phyloP scores from a whole-genome alignment of 2,113 vertebrate genomes.

The Aspidoscelis tigris region DNA sequence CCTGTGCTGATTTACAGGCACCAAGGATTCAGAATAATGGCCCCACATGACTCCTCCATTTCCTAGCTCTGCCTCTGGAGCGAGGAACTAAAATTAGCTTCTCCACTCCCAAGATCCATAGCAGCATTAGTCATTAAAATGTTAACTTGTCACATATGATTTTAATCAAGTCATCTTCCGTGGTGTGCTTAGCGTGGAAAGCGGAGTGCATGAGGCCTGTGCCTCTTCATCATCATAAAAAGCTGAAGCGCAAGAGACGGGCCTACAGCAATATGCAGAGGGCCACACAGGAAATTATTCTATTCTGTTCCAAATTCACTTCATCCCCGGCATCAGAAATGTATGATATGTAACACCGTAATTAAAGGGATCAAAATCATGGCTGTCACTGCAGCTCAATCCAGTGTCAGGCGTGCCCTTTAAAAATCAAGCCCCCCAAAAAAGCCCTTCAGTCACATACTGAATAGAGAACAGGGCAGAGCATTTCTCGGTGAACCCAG shows the following conservation, averaged over 20 bases:
- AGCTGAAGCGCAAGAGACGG: slow-evolving; percentile 13
- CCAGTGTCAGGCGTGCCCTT: background rate
- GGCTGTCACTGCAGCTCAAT: background rate
- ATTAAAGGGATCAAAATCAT: background rate
- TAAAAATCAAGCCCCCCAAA: background rate
- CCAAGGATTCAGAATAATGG: background rate
- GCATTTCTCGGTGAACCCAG: background rate
- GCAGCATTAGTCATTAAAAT: slow-evolving; percentile 24
- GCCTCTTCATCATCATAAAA: background rate
- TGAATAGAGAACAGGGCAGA: background rate
- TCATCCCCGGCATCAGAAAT: background rate
- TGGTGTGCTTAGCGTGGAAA: slow-evolving; percentile 13
- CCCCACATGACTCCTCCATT: slow-evolving; percentile 15
- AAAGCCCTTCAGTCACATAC: background rate
- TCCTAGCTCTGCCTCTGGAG: slow-evolving; percentile 7
- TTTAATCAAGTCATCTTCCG: background rate
- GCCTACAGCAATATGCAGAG: slow-evolving; percentile 3
- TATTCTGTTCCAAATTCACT: slow-evolving; percentile 2
- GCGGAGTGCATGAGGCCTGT: background rate
- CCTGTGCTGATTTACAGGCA: background rate
- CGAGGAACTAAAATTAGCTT: slow-evolving; percentile 10
- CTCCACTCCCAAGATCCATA: slow-evolving; percentile 7
- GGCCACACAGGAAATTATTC: background rate
- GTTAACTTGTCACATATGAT: background rate
- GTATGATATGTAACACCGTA: background rate